These are phyloP conservation scores for Chymomyza amoena DNA, from an alignment of 2,888 invertebrate genomes.

Conservation along the genomic window DNA sequence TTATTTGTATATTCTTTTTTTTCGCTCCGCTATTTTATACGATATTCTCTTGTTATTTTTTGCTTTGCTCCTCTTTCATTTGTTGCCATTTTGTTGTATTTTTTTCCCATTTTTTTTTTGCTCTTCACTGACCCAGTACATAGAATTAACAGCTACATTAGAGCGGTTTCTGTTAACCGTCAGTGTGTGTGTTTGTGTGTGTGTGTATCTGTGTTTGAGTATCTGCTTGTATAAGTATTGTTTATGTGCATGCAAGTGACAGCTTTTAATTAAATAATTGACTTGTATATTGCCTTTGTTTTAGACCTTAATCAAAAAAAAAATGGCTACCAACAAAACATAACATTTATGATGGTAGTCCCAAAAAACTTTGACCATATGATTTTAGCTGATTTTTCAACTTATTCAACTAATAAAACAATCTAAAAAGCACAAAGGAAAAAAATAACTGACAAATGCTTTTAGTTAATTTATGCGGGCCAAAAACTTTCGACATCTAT, in stretches of 20 bases:
- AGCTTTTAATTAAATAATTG: conserved; percentile 69
- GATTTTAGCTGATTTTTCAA: conserved; percentile 43
- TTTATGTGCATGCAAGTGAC: conserved; percentile 46
- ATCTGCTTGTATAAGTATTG: neutral
- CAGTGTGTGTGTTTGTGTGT: neutral
- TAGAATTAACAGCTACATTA: neutral
- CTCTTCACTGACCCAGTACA: neutral
- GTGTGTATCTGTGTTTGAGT: neutral
- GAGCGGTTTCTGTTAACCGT: conserved; percentile 3
- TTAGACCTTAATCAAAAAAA: neutral
- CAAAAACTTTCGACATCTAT: conserved; percentile 31
- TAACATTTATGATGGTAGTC: neutral
- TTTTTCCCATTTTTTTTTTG: conserved; percentile 7
- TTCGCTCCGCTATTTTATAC: conserved; percentile 20
- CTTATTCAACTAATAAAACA: neutral
- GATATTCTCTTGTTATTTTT: conserved; percentile 22
- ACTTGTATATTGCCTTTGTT: conserved; percentile 35
- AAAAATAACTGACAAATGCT: conserved; percentile 10
- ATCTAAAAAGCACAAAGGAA: neutral
- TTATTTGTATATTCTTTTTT: conserved; percentile 47
- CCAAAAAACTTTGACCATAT: conserved; percentile 22
- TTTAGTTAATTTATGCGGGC: conserved; percentile 44
- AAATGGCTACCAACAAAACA: neutral
- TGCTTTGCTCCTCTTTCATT: neutral
- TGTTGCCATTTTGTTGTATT: neutral